A percentile compares a stretch with the other conserved stretches of the same genome.
phyloP scores from a whole-genome alignment of 2,797 vertebrate genomes.

The Cygnus olor region DNA sequence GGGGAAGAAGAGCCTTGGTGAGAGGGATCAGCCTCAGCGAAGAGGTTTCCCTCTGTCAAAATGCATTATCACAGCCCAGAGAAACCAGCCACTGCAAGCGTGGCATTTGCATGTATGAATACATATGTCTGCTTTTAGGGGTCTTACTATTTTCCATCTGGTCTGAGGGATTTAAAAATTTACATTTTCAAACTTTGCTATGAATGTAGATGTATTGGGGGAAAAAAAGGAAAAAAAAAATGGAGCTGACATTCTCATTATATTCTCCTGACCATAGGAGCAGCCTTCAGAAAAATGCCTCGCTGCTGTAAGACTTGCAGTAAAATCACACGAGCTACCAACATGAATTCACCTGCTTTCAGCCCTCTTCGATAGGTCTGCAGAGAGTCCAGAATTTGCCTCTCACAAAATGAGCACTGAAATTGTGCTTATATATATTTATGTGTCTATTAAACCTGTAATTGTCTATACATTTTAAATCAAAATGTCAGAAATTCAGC shows the following conservation, averaged over 20 bases:
- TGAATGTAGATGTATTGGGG: not conserved
- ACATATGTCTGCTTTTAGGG: not conserved
- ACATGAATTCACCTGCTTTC: not conserved
- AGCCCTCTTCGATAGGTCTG: not conserved
- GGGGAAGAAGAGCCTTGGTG: not conserved
- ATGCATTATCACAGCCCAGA: not conserved
- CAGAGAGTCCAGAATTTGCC: not conserved
- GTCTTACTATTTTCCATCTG: not conserved
- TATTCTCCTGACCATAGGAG: not conserved
- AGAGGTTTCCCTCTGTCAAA: not conserved
- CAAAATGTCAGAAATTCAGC: conserved; percentile 1
- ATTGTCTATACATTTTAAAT: conserved; percentile 7
- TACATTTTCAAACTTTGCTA: not conserved
- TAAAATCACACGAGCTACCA: not conserved
- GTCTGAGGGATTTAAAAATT: not conserved
- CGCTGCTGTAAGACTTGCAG: not conserved
- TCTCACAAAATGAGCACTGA: not conserved
- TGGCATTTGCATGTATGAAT: not conserved
- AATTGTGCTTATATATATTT: not conserved
- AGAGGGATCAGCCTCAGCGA: not conserved
- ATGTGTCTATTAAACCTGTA: conserved; percentile 7
- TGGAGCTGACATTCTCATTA: not conserved
- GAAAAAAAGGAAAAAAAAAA: not conserved
- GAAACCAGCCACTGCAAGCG: not conserved
- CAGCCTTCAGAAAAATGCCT: not conserved